Percentiles rank a stretch among this genome's conserved stretches.
These are phyloP conservation scores for Anolis carolinensis DNA, from an alignment of 2,113 vertebrate genomes.

Conservation along the genomic window DNA sequence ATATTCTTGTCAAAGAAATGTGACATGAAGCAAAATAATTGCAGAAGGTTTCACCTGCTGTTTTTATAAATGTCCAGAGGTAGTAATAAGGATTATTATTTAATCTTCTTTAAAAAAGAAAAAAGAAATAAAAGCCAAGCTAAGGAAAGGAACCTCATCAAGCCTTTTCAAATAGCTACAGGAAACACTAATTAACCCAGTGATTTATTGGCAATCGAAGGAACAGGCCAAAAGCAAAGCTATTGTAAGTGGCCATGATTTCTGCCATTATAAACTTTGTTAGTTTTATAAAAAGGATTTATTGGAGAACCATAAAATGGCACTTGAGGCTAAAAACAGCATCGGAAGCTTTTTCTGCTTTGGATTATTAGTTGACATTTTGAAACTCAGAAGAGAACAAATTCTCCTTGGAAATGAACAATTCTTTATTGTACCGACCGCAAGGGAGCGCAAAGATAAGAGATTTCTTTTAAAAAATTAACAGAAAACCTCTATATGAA, in stretches of 20 bases:
- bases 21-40: neutral
- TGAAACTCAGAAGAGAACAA: neutral
- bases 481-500: too few relatives aligned
- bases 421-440: too few relatives aligned
- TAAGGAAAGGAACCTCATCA: constrained; percentile 2
- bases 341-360: constrained; percentile 6
- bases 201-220: constrained; percentile 64
- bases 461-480: neutral
- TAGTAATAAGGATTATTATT: neutral
- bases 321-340: constrained; percentile 60
- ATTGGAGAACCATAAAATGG: constrained; percentile 65
- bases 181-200: constrained; percentile 19
- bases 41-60: neutral
- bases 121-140: neutral
- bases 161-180: constrained; percentile 48
- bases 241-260: constrained; percentile 50
- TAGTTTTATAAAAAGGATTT: constrained; percentile 46
- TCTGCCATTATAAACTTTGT: constrained; percentile 63
- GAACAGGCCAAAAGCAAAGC: constrained; percentile 45
- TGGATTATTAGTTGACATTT: constrained; percentile 61
- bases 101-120: too few relatives aligned
- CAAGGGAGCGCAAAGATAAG: neutral
- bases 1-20: constrained; percentile 11
- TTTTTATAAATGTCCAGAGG: neutral
- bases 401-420: neutral